Evolutionary conservation across 1,140 invertebrate genomes (phyloP).

Genomic region (Cotesia glomerata): DNA sequence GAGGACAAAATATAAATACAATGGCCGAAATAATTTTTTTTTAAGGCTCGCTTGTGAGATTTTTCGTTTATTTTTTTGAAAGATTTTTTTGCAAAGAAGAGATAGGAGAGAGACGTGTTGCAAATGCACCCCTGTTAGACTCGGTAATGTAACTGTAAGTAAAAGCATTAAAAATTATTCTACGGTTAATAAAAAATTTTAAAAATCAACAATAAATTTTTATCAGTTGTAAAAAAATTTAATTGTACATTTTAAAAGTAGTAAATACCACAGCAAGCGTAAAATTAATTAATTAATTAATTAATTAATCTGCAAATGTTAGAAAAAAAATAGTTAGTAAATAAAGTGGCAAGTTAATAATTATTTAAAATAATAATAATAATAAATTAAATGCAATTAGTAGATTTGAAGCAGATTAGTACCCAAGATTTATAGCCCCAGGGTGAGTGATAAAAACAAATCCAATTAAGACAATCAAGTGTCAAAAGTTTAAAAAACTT

Average conservation of each 20-base stretch:
- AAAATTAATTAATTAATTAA: not conserved
- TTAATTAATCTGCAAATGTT: too few species aligned
- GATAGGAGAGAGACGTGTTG: constrained; percentile 51
- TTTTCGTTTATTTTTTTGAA: not conserved
- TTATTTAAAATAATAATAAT: not conserved
- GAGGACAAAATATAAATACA: constrained; percentile 63
- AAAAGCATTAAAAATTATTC: constrained; percentile 43
- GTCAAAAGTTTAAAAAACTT: constrained; percentile 15
- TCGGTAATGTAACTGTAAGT: constrained; percentile 49
- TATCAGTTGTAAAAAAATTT: not conserved
- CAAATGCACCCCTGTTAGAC: constrained; percentile 66
- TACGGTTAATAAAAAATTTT: constrained; percentile 23
- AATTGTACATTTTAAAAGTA: too few species aligned
- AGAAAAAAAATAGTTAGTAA: too few species aligned
- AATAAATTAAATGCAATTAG: not conserved
- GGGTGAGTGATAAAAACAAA: constrained; percentile 5
- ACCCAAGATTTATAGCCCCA: constrained; percentile 22
- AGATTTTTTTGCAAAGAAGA: constrained; percentile 21
- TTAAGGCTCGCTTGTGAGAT: too few species aligned
- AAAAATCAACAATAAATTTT: constrained; percentile 22
- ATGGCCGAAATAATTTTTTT: constrained; percentile 32
- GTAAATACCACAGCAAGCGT: too few species aligned
- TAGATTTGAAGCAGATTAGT: constrained; percentile 15
- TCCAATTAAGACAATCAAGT: constrained; percentile 21
- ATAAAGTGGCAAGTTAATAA: not conserved